A percentile compares a stretch with the other conserved stretches of the same genome.
Evolutionary conservation across 1,140 invertebrate genomes (phyloP).

Genomic region (Panagrolaimus sp.): DNA sequence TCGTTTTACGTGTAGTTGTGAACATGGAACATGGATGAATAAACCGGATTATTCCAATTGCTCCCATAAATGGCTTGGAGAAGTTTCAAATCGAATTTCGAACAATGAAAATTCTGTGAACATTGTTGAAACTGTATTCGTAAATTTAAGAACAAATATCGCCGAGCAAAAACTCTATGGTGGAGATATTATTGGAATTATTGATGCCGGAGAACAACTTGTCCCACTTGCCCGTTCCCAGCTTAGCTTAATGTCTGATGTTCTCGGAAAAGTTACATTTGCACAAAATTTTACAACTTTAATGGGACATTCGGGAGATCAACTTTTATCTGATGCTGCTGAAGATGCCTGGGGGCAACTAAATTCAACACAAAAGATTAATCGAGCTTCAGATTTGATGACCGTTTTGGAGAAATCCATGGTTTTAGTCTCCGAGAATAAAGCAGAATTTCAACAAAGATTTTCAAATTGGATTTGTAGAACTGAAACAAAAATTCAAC

Average conservation of each 20-base stretch:
- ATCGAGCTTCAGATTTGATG: constrained; percentile 24
- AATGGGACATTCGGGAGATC: constrained; percentile 23
- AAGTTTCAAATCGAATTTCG: constrained; percentile 19
- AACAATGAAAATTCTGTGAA: constrained; percentile 10
- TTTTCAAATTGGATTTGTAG: constrained; percentile 10
- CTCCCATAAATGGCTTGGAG: neutral
- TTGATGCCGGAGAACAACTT: constrained; percentile 22
- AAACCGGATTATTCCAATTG: constrained; percentile 19
- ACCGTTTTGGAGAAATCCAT: constrained; percentile 20
- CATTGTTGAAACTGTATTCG: neutral
- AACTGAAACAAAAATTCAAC: neutral
- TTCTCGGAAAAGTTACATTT: neutral
- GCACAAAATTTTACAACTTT: neutral
- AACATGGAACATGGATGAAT: constrained; percentile 15
- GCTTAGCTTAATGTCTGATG: neutral
- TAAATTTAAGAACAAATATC: neutral
- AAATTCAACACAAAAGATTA: neutral
- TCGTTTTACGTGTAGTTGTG: constrained; percentile 18
- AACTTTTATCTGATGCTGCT: constrained; percentile 13
- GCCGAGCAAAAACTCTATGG: neutral
- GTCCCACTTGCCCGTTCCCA: neutral
- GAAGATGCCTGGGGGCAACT: constrained; percentile 23
- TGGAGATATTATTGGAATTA: constrained; percentile 20
- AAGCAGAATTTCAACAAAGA: neutral
- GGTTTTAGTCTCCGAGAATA: constrained; percentile 13